Conservation (phyloP, 2,888 invertebrate species). For the Drosophila pegasa region DNA sequence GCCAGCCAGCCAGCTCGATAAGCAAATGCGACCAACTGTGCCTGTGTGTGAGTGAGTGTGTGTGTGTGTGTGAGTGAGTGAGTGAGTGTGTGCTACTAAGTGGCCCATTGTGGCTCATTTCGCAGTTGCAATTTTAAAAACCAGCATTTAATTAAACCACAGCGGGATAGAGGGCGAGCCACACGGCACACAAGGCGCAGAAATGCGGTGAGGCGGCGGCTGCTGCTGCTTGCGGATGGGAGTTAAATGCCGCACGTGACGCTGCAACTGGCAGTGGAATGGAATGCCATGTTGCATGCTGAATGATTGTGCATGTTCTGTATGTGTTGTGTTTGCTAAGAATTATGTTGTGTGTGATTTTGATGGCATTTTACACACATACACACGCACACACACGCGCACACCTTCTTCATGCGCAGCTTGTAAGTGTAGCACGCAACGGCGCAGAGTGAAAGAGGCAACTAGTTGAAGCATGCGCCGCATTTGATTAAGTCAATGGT, state of each 20-base stretch:
- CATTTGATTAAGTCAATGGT: slow-evolving; percentile 27
- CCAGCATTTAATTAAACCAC: slow-evolving; percentile 76
- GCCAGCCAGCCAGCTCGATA: slow-evolving; percentile 61
- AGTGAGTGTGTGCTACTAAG: slow-evolving; percentile 49
- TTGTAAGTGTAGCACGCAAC: slow-evolving; percentile 50
- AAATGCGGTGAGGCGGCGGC: background rate
- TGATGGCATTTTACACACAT: slow-evolving; percentile 62
- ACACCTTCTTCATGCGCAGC: slow-evolving; percentile 49
- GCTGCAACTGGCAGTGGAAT: slow-evolving; percentile 46
- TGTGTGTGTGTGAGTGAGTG: slow-evolving; percentile 31
- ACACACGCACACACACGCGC: slow-evolving; percentile 9
- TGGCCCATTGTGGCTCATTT: slow-evolving; percentile 80
- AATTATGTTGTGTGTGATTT: slow-evolving; percentile 70
- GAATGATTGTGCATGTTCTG: slow-evolving; percentile 68
- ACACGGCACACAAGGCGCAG: background rate
- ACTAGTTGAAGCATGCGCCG: slow-evolving; percentile 21
- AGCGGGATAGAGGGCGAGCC: slow-evolving; percentile 38
- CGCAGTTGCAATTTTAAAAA: slow-evolving; percentile 78
- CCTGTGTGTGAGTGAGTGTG: slow-evolving; percentile 8
- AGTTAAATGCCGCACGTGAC: slow-evolving; percentile 60
- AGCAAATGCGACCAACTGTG: slow-evolving; percentile 66
- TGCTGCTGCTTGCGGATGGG: background rate
- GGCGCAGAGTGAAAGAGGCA: slow-evolving; percentile 5
- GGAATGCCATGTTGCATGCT: slow-evolving; percentile 64
- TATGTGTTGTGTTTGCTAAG: slow-evolving; percentile 41